phyloP scores from a whole-genome alignment of 1,140 invertebrate genomes.

The Arion vulgaris region DNA sequence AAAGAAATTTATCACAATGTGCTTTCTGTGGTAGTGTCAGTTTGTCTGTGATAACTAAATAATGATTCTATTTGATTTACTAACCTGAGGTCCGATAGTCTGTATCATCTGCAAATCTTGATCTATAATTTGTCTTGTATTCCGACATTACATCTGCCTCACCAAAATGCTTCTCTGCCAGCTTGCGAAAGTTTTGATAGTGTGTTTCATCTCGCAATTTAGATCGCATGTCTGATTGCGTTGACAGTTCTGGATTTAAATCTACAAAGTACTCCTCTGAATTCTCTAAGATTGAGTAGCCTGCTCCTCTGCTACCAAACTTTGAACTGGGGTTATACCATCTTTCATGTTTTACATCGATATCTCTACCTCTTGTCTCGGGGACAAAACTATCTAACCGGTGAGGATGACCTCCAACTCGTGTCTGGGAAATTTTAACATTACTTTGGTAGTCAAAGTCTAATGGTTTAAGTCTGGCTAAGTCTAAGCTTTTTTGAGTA shows the following conservation, averaged over 20 bases:
- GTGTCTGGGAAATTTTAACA: background rate
- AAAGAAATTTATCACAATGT: too few species aligned
- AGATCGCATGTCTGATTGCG: background rate
- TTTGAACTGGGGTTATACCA: background rate
- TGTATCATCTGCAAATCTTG: background rate
- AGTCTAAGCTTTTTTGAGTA: slow-evolving; percentile 10
- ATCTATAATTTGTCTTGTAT: background rate
- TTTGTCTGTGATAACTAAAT: too few species aligned
- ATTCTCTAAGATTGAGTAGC: background rate
- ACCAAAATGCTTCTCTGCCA: slow-evolving; percentile 27
- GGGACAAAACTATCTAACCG: background rate
- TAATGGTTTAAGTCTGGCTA: background rate
- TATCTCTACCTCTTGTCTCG: background rate
- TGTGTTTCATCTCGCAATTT: background rate
- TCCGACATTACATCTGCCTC: too few species aligned
- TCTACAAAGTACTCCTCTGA: background rate
- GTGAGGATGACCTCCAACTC: background rate
- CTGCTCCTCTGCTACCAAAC: background rate
- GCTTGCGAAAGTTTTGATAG: background rate
- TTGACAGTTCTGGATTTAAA: background rate
- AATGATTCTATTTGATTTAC: too few species aligned
- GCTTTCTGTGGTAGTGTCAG: too few species aligned
- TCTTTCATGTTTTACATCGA: background rate
- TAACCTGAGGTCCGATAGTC: background rate
- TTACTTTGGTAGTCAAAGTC: background rate